These are phyloP conservation scores for Sphecodes monilicornis DNA, from an alignment of 2,888 invertebrate species.

Conservation along the genomic window DNA sequence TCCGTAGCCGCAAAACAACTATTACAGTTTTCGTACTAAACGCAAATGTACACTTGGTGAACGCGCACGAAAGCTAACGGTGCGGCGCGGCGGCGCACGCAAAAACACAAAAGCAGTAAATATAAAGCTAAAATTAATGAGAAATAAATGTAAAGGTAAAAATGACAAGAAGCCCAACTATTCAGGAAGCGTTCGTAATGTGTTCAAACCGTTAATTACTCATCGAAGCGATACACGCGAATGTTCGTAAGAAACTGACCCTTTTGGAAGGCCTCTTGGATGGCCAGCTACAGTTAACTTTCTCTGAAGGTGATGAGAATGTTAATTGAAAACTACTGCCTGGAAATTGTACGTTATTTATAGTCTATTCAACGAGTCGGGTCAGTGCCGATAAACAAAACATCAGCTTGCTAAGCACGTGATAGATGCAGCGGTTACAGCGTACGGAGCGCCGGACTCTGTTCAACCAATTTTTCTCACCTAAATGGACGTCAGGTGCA, in stretches of 20 bases:
- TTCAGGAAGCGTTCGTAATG: constrained; percentile 3
- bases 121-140: constrained; percentile 1
- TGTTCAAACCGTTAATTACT: constrained; percentile 6
- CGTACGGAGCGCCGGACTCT: neutral
- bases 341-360: constrained; percentile 4
- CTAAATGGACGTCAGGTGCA: constrained; percentile 6
- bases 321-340: constrained; percentile 8
- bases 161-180: constrained; percentile 21
- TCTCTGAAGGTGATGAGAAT: constrained; percentile 7
- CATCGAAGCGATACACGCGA: neutral
- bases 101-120: constrained; percentile 3
- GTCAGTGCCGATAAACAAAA: constrained; percentile 9
- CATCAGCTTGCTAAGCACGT: neutral
- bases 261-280: neutral
- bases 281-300: neutral
- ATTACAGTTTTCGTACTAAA: neutral
- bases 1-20: neutral
- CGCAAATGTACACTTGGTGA: neutral
- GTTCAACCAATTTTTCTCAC: neutral
- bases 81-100: neutral
- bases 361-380: constrained; percentile 9
- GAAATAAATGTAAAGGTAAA: constrained; percentile 12
- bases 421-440: neutral
- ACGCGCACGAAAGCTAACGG: neutral
- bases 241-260: constrained; percentile 3